phyloP scores from a whole-genome alignment of 2,888 invertebrate species.

The Oscheius myriophilus region DNA sequence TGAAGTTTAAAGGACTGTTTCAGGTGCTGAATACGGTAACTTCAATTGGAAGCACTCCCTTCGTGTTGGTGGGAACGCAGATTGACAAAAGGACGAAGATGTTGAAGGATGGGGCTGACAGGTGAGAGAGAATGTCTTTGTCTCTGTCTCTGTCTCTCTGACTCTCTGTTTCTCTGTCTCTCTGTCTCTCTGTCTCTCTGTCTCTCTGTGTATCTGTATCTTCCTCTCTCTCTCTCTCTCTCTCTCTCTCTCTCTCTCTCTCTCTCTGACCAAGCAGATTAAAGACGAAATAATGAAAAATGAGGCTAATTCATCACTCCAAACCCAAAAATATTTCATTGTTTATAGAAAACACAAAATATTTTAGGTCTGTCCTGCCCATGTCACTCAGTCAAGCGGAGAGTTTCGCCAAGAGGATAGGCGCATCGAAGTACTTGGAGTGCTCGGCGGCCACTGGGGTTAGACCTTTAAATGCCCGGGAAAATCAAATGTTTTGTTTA shows the following conservation, averaged over 20 bases:
- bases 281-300: too few relatives aligned
- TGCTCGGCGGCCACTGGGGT: slow-evolving; percentile 30
- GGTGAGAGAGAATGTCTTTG: not conserved
- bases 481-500: slow-evolving; percentile 17
- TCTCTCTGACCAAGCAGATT: too few relatives aligned
- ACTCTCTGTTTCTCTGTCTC: too few relatives aligned
- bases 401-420: slow-evolving; percentile 27
- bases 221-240: too few relatives aligned
- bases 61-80: slow-evolving; percentile 32
- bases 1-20: not conserved
- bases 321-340: too few relatives aligned
- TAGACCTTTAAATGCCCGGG: not conserved
- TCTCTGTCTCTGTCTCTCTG: too few relatives aligned
- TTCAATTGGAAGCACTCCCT: slow-evolving; percentile 22
- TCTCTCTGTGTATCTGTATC: too few relatives aligned
- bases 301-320: too few relatives aligned
- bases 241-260: too few relatives aligned
- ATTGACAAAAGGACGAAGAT: slow-evolving; percentile 29
- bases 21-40: slow-evolving; percentile 26
- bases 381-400: slow-evolving; percentile 32
- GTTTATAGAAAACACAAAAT: too few relatives aligned
- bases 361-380: slow-evolving; percentile 11
- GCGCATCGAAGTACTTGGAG: slow-evolving; percentile 28
- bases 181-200: too few relatives aligned
- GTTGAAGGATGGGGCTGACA: not conserved